These are phyloP conservation scores for Oxycera nigricornis DNA, from an alignment of 2,888 invertebrate species.

Conservation along the genomic window DNA sequence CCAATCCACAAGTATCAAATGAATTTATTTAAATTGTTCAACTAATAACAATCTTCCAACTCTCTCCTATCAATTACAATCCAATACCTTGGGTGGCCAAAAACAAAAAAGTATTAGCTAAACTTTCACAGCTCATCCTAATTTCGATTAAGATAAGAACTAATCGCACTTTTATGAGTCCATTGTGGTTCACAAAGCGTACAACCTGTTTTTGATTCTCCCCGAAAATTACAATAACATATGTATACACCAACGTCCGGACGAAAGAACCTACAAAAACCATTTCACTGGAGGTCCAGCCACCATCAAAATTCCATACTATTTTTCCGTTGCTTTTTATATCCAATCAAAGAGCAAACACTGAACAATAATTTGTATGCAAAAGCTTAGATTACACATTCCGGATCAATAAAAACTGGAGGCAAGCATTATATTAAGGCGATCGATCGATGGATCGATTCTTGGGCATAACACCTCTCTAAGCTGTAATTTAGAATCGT, in stretches of 20 bases:
- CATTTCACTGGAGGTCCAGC: background rate
- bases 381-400: slow-evolving; percentile 11
- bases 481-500: background rate
- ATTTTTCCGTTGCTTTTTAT: background rate
- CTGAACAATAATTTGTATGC: background rate
- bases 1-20: no score
- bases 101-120: background rate
- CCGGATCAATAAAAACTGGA: background rate
- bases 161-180: slow-evolving; percentile 5
- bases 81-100: background rate
- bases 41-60: no score
- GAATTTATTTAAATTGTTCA: no score
- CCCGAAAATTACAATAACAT: no score
- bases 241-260: no score
- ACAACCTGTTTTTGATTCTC: slow-evolving; percentile 22
- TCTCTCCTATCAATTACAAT: background rate
- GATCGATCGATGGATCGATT: background rate
- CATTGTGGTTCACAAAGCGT: background rate
- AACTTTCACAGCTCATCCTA: slow-evolving; percentile 13
- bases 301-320: background rate
- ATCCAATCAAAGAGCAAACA: background rate
- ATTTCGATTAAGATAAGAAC: slow-evolving; percentile 11
- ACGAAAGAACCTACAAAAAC: background rate
- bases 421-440: background rate
- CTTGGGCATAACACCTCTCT: background rate